Base-by-base conservation (phyloP, 2,888 invertebrate genomes). In the Netelia virgata region DNA sequence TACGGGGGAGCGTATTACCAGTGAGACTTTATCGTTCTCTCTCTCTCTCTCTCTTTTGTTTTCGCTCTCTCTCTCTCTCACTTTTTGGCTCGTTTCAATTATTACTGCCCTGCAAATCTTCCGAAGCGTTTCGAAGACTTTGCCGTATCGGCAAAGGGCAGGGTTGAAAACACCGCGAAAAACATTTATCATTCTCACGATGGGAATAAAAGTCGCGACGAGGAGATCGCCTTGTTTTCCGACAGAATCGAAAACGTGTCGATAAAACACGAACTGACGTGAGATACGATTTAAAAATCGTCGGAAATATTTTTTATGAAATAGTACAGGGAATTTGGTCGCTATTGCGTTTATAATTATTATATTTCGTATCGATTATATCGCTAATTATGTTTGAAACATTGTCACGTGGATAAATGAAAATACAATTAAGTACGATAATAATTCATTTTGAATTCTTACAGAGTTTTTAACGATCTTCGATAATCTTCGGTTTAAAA, bases 61-160 rank as follows among this genome's bases (percentile, higher is more conserved):
- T n/a, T n/a, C n/a, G n/a, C 53, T 16, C 43, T 28, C 66, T 59
- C 43, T 47, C 47, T 11, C 20, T 69, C 73, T 57, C 61, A 59
- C 76, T 53, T 61, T 57, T 28, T 41, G 28, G 70, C 80, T 86
- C 86, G 84, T 87, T 87, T 87, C 87, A 87, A 87, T 87, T 87
- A 87, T 87, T 79, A 75, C 82, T 68, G 57, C 50, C 68, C 81
- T 75, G 84, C 82, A 81, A 84, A 87, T 87, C 86, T 83, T 79
- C 66, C 74, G 57, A 63, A 82, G 41, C 83, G 79, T 83, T 80
- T 20, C 79, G 74, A 63, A 74, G 74, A 69, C 61, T 64, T 73
- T 72, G 76, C 70, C 72, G 43, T 57, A 41, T 36, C 28, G 76
- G 20, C 47, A 47, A 68, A 59, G 53, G 74, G 76, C 72, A 10